Evolutionary conservation across 2,113 vertebrate genomes (phyloP), one percentile per base, ranked within the genome.

Genomic region (Xiphias gladius): DNA sequence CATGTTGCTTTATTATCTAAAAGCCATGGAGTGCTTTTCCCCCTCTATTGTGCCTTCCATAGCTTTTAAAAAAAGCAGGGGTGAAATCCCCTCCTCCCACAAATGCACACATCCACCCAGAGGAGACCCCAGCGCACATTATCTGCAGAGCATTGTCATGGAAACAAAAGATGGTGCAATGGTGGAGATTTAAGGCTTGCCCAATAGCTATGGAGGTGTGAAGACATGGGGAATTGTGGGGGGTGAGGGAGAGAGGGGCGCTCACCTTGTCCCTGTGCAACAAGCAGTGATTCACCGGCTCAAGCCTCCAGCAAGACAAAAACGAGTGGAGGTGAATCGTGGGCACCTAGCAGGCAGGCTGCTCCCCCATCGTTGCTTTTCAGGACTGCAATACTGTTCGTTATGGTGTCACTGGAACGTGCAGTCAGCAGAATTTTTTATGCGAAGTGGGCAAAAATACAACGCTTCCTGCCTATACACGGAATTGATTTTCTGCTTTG

Each of bases 121-220:
- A 84, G 85, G 75, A 88, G 86, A 90, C 81, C 87, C 86, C 80
- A 48, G 74, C 0, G 32, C 73, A 85, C 83, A 92, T 89, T 75
- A 87, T 83, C 86, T 88, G 93, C 80, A 88, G 87, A 90, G 84
- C 77, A 95, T 94, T 87, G 94, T 92, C 94, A 95, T 94, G 92
- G 94, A 94, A 94, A 95, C 92, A 93, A 93, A 89, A 91, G 76
- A 88, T 67, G 81, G 77, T 79, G 78, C 69, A 85, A 82, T 59
- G 76, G 83, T 84, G 64, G 84, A 86, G 87, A 92, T 87, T 85
- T 91, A 89, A 32, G 41, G 82, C 69, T 82, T 61, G 30, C 67
- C 84, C 82, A 69, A 24, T 64, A 73, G 80, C 71, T 68, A 69
- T 58, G 43, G 70, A 73, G 80, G 76, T 85, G 77, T 83, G 79